phyloP scores from a whole-genome alignment of 2,888 invertebrate species.

The Rhimphoctona megacephalus region DNA sequence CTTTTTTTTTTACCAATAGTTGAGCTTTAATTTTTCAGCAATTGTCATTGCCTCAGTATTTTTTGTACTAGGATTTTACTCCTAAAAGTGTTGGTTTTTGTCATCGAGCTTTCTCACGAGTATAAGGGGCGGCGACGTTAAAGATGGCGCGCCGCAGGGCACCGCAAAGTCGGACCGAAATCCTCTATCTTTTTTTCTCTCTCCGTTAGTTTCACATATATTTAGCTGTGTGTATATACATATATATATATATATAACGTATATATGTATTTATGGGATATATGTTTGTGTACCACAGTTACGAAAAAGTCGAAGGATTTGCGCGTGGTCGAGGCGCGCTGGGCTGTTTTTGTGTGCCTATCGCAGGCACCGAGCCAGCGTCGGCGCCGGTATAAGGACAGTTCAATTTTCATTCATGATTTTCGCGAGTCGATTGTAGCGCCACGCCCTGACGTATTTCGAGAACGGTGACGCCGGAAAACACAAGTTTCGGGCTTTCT shows the following conservation, averaged over 20 bases:
- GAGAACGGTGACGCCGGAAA: constrained; percentile 55
- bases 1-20: not conserved
- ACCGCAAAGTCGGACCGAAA: constrained; percentile 19
- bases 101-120: constrained; percentile 44
- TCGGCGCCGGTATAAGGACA: constrained; percentile 56
- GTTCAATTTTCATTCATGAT: constrained; percentile 81
- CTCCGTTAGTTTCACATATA: not conserved
- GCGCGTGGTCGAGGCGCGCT: constrained; percentile 61
- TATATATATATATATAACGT: not conserved
- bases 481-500: constrained; percentile 35
- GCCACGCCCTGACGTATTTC: constrained; percentile 70
- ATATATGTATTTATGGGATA: constrained; percentile 6
- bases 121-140: constrained; percentile 62
- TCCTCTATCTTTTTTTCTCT: not conserved
- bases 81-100: not conserved
- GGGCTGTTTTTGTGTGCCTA: constrained; percentile 41
- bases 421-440: constrained; percentile 75
- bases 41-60: not conserved
- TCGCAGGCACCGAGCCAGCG: constrained; percentile 59
- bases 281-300: constrained; percentile 10
- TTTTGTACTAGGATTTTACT: not conserved
- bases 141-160: constrained; percentile 65
- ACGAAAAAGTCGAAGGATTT: constrained; percentile 64
- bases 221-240: not conserved
- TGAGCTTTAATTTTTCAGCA: not conserved